A percentile compares a stretch with the other conserved stretches of the same genome.
phyloP scores from a whole-genome alignment of 1,140 invertebrate genomes.

The Linepithema humile region DNA sequence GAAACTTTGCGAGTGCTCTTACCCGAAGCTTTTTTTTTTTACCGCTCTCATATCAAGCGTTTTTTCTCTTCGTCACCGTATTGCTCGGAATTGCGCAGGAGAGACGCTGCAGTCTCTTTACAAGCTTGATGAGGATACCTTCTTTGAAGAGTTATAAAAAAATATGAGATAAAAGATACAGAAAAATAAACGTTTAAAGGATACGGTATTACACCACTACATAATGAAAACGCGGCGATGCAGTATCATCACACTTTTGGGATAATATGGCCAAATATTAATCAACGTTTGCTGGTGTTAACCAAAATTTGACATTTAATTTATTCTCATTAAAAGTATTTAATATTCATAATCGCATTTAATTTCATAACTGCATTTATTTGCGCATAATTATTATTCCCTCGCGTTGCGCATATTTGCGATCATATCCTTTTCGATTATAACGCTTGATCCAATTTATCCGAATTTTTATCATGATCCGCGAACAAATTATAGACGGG shows the following conservation, averaged over 20 bases:
- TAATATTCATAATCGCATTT: slow-evolving; percentile 42
- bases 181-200: slow-evolving; percentile 30
- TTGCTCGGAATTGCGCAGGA: slow-evolving; percentile 30
- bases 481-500: neutral
- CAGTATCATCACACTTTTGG: neutral
- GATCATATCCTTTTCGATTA: neutral
- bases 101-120: neutral
- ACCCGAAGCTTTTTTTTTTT: slow-evolving; percentile 56
- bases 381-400: slow-evolving; percentile 9
- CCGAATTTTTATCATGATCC: neutral
- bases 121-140: slow-evolving; percentile 49
- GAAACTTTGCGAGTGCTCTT: slow-evolving; percentile 61
- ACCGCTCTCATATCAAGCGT: slow-evolving; percentile 40
- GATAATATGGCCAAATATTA: slow-evolving; percentile 12
- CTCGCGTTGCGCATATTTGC: too few relatives aligned
- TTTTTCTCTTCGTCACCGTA: slow-evolving; percentile 58
- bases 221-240: slow-evolving; percentile 47
- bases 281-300: neutral
- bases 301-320: slow-evolving; percentile 16
- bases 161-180: slow-evolving; percentile 35
- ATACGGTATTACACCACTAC: neutral
- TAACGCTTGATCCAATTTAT: neutral
- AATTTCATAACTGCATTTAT: neutral
- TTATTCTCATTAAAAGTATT: slow-evolving; percentile 22
- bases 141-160: slow-evolving; percentile 50